Base-by-base conservation (phyloP, 2,888 invertebrate genomes). In the Diploptera punctata region DNA sequence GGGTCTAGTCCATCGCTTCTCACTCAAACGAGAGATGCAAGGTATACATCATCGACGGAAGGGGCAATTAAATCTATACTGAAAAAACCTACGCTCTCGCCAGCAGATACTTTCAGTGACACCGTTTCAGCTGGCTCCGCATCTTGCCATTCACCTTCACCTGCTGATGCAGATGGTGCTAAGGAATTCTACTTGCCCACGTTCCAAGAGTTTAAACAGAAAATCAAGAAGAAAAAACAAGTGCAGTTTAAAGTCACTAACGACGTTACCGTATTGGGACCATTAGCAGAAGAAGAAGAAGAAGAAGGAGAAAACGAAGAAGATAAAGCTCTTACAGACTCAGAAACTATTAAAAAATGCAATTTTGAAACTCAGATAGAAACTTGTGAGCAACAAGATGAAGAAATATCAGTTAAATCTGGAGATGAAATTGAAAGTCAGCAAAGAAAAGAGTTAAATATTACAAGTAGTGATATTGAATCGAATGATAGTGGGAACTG, bases 131-230 rank as follows among this genome's bases (percentile, higher is more conserved):
- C 16, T 5, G 47, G 9, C n/a, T 7, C n/a, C n/a, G 7, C 47
- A 13, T 10, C 47, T 13, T 7, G 21, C 2, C 43, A 65, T 21
- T 65, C 43, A 65, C 65, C 65, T 65, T 38, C 67, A 44, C 54
- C 68, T 70, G 76, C 76, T 61, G 75, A 77, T 29, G 75, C 76
- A 33, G 52, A 33, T 67, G 29, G 69, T 75, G 21, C 68, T 38
- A 44, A 10, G 19, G 72, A 89, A 77, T 90, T 90, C 84, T 90
- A 90, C 82, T 82, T 90, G 76, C 90, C 89, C 38, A 87, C 88
- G 84, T 74, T 76, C 67, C 75, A 85, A 82, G 80, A 84, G 83
- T 74, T 85, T 65, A 84, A 78, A 79, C 80, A 57, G 71, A 67
- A 79, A 79, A 83, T 76, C 83, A 44, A 75, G 67, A 79, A 78